Percentiles rank a stretch among this genome's conserved stretches.
Evolutionary conservation across 2,113 vertebrate genomes (phyloP).

Genomic region (Melozone crissalis): DNA sequence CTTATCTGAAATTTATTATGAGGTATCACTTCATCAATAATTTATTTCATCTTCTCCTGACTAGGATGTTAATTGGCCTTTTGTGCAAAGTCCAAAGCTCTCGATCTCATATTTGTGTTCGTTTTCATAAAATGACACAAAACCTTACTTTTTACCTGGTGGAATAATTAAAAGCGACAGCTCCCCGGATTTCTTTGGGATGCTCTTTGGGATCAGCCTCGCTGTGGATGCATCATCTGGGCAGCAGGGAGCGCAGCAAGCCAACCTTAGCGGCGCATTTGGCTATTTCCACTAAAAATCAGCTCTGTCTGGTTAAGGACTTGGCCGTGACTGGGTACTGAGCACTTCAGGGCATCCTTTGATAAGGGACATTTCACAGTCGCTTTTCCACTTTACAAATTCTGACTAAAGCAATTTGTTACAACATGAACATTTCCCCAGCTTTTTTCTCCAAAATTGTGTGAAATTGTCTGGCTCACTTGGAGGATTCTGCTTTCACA

Average conservation of each 20-base stretch:
- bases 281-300: background rate
- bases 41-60: background rate
- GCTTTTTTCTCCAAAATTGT: background rate
- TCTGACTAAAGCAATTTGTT: background rate
- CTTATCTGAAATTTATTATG: background rate
- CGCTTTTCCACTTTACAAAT: background rate
- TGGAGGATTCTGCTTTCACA: conserved; percentile 46
- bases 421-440: background rate
- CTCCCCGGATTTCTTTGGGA: background rate
- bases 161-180: background rate
- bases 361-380: background rate
- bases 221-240: background rate
- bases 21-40: background rate
- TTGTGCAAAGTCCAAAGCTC: background rate
- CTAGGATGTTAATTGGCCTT: background rate
- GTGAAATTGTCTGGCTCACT: background rate
- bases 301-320: background rate
- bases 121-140: background rate
- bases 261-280: background rate
- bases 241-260: conserved; percentile 55
- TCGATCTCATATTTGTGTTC: background rate
- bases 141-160: background rate
- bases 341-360: background rate
- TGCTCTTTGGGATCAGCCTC: background rate
- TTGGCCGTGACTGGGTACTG: background rate